These are phyloP conservation scores for Eretmocerus hayati DNA, from an alignment of 2,888 invertebrate species.

Conservation along the genomic window DNA sequence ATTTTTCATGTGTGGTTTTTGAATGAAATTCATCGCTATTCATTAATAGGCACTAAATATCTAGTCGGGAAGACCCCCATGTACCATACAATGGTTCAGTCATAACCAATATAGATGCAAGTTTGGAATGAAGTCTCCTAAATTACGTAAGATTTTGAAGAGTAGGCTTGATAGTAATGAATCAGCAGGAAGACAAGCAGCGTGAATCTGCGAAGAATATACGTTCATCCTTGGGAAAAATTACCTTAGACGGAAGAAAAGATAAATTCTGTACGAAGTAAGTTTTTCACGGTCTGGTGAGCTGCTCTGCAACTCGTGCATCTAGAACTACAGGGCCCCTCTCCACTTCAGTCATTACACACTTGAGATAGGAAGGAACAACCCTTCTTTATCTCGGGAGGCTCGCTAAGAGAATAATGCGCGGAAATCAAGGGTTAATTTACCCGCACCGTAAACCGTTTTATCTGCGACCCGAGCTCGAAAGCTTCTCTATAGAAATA, in stretches of 20 bases:
- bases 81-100: no score
- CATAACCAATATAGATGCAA: no score
- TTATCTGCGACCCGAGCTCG: conserved; percentile 34
- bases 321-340: neutral
- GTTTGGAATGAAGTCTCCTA: no score
- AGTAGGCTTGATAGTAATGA: no score
- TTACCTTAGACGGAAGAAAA: conserved; percentile 20
- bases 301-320: conserved; percentile 6
- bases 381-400: conserved; percentile 42
- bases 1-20: no score
- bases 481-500: conserved; percentile 24
- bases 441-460: conserved; percentile 39
- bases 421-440: conserved; percentile 47
- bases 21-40: no score
- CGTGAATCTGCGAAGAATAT: no score
- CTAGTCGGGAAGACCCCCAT: no score
- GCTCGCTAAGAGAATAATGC: conserved; percentile 41
- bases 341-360: conserved; percentile 14
- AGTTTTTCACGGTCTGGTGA: neutral
- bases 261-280: conserved; percentile 14
- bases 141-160: no score
- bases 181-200: no score
- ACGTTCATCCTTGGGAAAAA: conserved; percentile 10
- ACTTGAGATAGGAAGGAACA: conserved; percentile 29
- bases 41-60: no score